A percentile compares a stretch with the other conserved stretches of the same genome.
phyloP scores from a whole-genome alignment of 2,797 vertebrate genomes.

The Neosalanx taihuensis region DNA sequence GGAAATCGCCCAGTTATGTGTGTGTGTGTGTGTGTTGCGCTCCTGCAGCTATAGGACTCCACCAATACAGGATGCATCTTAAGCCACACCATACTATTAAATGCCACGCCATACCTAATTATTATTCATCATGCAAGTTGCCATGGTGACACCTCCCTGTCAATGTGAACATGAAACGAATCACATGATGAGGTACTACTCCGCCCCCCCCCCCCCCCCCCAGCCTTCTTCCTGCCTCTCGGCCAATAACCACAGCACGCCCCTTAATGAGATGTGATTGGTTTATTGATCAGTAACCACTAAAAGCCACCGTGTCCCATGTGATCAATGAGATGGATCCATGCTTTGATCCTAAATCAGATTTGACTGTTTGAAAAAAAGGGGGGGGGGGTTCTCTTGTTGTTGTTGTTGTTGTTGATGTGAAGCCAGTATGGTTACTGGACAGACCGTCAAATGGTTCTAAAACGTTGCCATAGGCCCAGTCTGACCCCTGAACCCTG shows the following conservation, averaged over 20 bases:
- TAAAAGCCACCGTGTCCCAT: neutral
- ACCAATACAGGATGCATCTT: too few species aligned
- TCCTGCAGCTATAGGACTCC: too few species aligned
- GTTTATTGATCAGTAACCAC: slow-evolving; percentile 8
- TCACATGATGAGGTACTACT: neutral
- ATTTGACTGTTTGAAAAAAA: neutral
- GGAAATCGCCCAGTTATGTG: neutral
- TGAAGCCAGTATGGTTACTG: neutral
- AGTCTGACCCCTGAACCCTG: neutral
- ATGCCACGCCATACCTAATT: too few species aligned
- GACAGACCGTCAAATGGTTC: too few species aligned
- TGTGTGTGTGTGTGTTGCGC: too few species aligned
- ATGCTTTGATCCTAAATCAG: neutral
- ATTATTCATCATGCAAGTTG: neutral
- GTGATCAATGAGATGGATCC: neutral
- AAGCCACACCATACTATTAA: neutral
- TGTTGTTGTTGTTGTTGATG: neutral
- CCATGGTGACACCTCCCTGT: neutral
- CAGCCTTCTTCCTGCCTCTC: neutral
- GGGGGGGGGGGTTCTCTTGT: neutral
- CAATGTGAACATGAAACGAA: neutral
- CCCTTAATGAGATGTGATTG: slow-evolving; percentile 12
- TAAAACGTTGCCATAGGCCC: too few species aligned
- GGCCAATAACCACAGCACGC: neutral
- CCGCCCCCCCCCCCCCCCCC: too few species aligned